Evolutionary conservation across 2,888 invertebrate genomes (phyloP).

Genomic region (Idaea aversata): DNA sequence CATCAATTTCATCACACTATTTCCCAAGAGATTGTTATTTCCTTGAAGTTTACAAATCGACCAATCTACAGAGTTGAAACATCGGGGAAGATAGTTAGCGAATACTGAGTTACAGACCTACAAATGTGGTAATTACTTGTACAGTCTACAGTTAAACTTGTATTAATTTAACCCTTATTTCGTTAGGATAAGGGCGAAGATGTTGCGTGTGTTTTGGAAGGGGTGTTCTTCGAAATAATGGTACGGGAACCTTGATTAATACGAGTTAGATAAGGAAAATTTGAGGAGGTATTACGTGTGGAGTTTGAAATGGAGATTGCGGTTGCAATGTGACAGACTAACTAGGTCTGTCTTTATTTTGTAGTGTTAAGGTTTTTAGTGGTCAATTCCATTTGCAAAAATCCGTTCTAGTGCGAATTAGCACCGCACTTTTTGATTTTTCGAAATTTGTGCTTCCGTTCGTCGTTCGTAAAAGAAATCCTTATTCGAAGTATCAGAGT

Average conservation of each 20-base stretch:
- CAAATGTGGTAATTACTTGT: slow-evolving; percentile 69
- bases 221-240: slow-evolving; percentile 44
- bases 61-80: neutral
- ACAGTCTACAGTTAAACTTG: slow-evolving; percentile 10
- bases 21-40: neutral
- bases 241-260: slow-evolving; percentile 64
- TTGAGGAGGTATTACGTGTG: slow-evolving; percentile 33
- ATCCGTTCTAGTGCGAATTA: no score
- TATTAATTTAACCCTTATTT: neutral
- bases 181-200: neutral
- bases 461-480: no score
- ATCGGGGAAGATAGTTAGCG: neutral
- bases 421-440: no score
- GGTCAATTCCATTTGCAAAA: no score
- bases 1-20: neutral
- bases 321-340: slow-evolving; percentile 7
- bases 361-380: no score
- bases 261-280: slow-evolving; percentile 55
- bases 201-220: neutral
- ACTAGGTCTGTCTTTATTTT: no score
- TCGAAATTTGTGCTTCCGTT: no score
- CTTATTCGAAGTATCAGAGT: no score
- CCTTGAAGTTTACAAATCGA: neutral
- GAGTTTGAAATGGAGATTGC: slow-evolving; percentile 9
- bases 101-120: slow-evolving; percentile 48